These are phyloP conservation scores for Sporophila hypoxantha DNA, from an alignment of 2,113 vertebrate genomes.

Conservation along the genomic window DNA sequence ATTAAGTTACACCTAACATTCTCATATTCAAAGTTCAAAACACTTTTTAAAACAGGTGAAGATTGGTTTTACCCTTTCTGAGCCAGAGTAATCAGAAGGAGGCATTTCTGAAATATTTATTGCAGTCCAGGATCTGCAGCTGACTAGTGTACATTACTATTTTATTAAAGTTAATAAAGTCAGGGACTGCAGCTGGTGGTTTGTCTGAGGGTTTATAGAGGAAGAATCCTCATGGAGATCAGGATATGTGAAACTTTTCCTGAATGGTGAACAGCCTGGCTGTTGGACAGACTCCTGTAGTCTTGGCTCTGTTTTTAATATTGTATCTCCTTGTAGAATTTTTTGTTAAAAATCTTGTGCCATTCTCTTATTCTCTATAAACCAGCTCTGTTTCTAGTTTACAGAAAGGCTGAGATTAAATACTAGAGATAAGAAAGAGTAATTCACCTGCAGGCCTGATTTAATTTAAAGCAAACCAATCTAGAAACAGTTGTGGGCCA, in stretches of 20 bases:
- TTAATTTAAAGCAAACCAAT: neutral
- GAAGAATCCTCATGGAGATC: neutral
- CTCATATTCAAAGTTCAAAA: neutral
- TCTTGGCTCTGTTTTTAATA: neutral
- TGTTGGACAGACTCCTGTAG: neutral
- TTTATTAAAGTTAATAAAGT: neutral
- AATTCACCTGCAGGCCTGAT: neutral
- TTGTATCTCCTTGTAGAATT: neutral
- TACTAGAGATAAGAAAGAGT: neutral
- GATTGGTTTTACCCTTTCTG: neutral
- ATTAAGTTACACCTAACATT: neutral
- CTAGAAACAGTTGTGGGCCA: neutral
- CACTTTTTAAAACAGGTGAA: neutral
- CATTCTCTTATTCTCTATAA: neutral
- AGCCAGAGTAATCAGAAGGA: neutral
- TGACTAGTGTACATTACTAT: neutral
- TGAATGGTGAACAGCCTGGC: neutral
- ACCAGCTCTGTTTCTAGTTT: neutral
- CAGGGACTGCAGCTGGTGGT: neutral
- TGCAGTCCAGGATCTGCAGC: neutral
- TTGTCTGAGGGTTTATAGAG: neutral
- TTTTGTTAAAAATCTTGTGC: neutral
- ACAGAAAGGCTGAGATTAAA: neutral
- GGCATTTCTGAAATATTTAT: neutral
- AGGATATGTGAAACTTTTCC: neutral